Evolutionary conservation across 2,113 vertebrate species (phyloP).

Genomic region (Vidua chalybeata): DNA sequence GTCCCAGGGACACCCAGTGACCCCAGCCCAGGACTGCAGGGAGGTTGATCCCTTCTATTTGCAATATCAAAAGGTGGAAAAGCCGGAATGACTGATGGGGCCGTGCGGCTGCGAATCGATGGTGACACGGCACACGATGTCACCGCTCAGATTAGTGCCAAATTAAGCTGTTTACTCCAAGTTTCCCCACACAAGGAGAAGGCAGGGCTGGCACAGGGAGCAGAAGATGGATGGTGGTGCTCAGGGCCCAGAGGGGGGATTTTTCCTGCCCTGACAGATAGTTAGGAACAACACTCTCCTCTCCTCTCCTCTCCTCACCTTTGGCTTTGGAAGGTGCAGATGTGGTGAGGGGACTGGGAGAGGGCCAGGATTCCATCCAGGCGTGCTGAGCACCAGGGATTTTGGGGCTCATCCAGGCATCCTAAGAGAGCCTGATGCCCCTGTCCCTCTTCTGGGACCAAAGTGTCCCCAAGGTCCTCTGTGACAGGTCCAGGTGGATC

Average conservation of each 20-base stretch:
- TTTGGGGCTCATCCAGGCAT: accelerated
- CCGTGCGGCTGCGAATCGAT: background rate
- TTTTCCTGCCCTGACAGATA: conserved; percentile 2
- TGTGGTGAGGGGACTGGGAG: background rate
- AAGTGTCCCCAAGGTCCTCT: background rate
- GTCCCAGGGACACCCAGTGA: accelerated
- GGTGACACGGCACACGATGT: background rate
- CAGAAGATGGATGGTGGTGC: conserved; percentile 10
- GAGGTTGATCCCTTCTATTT: background rate
- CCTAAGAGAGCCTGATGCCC: accelerated
- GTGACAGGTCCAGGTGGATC: background rate
- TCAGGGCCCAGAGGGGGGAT: background rate
- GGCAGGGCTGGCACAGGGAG: accelerated
- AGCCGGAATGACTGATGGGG: background rate
- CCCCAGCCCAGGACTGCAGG: background rate
- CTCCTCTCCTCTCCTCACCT: background rate
- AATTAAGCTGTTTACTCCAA: conserved; percentile 60
- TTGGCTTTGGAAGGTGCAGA: accelerated
- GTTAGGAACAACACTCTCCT: background rate
- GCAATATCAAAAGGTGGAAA: background rate
- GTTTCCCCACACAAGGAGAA: background rate
- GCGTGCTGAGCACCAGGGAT: accelerated
- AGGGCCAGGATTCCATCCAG: background rate
- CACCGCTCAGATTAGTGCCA: background rate
- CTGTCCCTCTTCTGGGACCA: background rate